Conservation (phyloP, 1,140 invertebrate genomes). For the Hyphantria cunea region DNA sequence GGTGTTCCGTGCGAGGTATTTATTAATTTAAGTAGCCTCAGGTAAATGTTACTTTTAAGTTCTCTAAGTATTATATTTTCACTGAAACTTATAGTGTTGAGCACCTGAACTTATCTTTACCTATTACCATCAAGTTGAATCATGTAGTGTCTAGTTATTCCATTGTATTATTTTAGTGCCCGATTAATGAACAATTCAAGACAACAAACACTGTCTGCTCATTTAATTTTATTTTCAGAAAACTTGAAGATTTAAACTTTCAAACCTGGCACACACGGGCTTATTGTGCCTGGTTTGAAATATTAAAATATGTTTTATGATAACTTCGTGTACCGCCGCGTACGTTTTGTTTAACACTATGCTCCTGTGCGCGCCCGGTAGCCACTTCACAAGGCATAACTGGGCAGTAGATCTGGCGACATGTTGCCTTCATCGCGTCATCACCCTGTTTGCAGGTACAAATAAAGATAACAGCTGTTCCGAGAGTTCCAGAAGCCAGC, state of each 20-base stretch:
- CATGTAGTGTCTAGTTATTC: slow-evolving; percentile 51
- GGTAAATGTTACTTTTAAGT: slow-evolving; percentile 46
- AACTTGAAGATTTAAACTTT: slow-evolving; percentile 21
- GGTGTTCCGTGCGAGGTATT: slow-evolving; percentile 79
- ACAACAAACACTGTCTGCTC: slow-evolving; percentile 27
- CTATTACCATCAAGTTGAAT: slow-evolving; percentile 60
- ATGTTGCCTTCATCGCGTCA: slow-evolving; percentile 46
- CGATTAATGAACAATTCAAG: slow-evolving; percentile 19
- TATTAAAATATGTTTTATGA: slow-evolving; percentile 8
- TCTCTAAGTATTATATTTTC: slow-evolving; percentile 40
- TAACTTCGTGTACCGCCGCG: slow-evolving; percentile 26
- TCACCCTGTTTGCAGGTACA: slow-evolving; percentile 66
- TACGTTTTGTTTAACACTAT: slow-evolving; percentile 34
- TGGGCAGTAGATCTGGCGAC: slow-evolving; percentile 18
- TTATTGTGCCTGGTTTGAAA: slow-evolving; percentile 39
- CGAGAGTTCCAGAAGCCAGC: slow-evolving; percentile 85
- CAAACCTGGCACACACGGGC: slow-evolving; percentile 35
- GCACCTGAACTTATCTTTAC: slow-evolving; percentile 71
- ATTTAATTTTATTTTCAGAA: slow-evolving; percentile 37
- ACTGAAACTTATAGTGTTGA: slow-evolving; percentile 59
- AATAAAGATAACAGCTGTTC: slow-evolving; percentile 84
- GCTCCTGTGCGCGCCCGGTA: slow-evolving; percentile 61
- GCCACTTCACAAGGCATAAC: slow-evolving; percentile 28
- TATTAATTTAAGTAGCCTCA: slow-evolving; percentile 30
- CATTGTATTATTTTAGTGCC: slow-evolving; percentile 37